Percentiles rank a stretch among this genome's conserved stretches.
Evolutionary conservation across 2,888 invertebrate genomes (phyloP).

Genomic region (Pachliopta kotzebuea): DNA sequence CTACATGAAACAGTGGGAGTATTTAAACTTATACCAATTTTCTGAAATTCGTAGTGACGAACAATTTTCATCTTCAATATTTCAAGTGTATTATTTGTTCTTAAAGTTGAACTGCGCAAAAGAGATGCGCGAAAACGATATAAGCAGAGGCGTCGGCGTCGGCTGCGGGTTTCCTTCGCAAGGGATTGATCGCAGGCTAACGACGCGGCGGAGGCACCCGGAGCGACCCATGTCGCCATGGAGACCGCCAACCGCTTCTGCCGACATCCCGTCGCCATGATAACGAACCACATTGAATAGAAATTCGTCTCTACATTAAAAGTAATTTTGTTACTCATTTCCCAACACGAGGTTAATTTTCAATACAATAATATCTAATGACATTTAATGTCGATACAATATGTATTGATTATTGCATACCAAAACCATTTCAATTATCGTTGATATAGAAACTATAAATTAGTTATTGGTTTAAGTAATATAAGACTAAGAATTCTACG

Average conservation of each 20-base stretch:
- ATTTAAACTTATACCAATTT: background rate
- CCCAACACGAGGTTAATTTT: conserved; percentile 11
- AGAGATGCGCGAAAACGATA: conserved; percentile 42
- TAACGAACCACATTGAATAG: conserved; percentile 42
- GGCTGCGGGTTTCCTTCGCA: conserved; percentile 55
- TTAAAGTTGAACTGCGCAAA: conserved; percentile 39
- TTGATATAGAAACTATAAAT: background rate
- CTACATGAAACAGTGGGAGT: background rate
- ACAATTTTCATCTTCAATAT: background rate
- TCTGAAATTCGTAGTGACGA: background rate
- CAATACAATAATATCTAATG: conserved; percentile 1
- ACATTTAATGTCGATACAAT: too few relatives aligned
- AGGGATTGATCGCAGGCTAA: conserved; percentile 65
- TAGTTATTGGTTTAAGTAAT: background rate
- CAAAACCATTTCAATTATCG: background rate
- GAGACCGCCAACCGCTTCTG: conserved; percentile 65
- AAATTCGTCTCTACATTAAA: conserved; percentile 32
- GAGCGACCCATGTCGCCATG: conserved; percentile 66
- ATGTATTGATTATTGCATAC: background rate
- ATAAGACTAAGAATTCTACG: background rate
- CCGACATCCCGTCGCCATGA: conserved; percentile 57
- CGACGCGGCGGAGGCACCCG: conserved; percentile 46
- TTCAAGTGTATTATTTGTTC: background rate
- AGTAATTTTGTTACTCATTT: conserved; percentile 4
- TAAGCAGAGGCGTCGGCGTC: conserved; percentile 36